Evolutionary conservation across 2,888 invertebrate species (phyloP).

Genomic region (Parnassius mnemosyne): DNA sequence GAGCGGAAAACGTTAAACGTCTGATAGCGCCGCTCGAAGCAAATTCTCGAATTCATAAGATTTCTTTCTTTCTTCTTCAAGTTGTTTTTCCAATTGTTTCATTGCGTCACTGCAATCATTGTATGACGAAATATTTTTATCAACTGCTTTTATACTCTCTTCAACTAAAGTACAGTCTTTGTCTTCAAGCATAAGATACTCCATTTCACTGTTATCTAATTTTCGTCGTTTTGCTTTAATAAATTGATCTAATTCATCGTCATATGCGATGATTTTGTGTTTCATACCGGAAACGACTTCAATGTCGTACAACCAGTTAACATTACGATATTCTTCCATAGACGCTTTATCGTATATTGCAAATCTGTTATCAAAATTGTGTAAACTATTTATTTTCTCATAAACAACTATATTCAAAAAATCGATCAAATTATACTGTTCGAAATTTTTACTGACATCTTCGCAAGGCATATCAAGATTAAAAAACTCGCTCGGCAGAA

Average conservation of each 20-base stretch:
- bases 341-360: slow-evolving; percentile 81
- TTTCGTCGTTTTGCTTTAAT: slow-evolving; percentile 68
- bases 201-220: slow-evolving; percentile 53
- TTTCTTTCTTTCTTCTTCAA: slow-evolving; percentile 68
- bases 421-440: slow-evolving; percentile 74
- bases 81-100: slow-evolving; percentile 67
- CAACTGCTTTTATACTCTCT: slow-evolving; percentile 55
- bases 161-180: slow-evolving; percentile 61
- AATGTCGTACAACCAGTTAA: slow-evolving; percentile 81
- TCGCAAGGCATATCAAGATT: slow-evolving; percentile 56
- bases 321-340: slow-evolving; percentile 73
- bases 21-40: slow-evolving; percentile 65
- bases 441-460: slow-evolving; percentile 60
- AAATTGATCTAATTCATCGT: slow-evolving; percentile 61
- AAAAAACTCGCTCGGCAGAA: slow-evolving; percentile 61
- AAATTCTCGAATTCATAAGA: slow-evolving; percentile 72
- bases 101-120: slow-evolving; percentile 60
- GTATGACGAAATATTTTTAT: slow-evolving; percentile 56
- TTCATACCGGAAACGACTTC: slow-evolving; percentile 54
- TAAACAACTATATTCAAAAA: slow-evolving; percentile 77
- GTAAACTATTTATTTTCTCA: slow-evolving; percentile 75
- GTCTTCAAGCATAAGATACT: slow-evolving; percentile 67
- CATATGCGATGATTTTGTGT: slow-evolving; percentile 58
- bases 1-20: slow-evolving; percentile 37
- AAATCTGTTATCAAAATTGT: slow-evolving; percentile 66